phyloP scores from a whole-genome alignment of 2,888 invertebrate genomes.

The Mesorhabditis belari region DNA sequence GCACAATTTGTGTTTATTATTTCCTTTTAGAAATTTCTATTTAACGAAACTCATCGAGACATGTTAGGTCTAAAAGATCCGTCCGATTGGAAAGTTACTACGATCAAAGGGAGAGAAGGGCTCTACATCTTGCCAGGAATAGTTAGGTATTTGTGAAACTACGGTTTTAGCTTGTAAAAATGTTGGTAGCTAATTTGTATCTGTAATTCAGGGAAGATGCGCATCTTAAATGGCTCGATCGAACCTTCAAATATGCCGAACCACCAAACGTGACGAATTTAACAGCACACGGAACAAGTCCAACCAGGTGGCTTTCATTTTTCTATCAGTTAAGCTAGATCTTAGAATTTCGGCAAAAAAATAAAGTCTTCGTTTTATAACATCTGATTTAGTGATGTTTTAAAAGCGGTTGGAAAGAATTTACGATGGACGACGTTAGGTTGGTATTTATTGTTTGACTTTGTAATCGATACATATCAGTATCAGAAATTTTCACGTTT shows the following conservation, averaged over 20 bases:
- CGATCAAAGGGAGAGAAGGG: constrained; percentile 27
- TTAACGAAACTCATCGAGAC: neutral
- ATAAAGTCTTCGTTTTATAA: neutral
- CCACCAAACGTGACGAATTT: constrained; percentile 56
- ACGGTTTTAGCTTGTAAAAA: neutral
- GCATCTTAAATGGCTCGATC: constrained; percentile 53
- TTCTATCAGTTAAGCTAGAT: neutral
- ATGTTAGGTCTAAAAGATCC: constrained; percentile 14
- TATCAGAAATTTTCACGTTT: no score
- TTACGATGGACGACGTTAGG: constrained; percentile 87
- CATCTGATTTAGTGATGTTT: constrained; percentile 13
- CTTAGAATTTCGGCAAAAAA: neutral
- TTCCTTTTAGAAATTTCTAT: neutral
- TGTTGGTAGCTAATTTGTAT: no score
- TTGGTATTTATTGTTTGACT: no score
- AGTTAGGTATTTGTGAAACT: constrained; percentile 5
- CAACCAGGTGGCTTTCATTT: constrained; percentile 6
- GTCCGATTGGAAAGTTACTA: constrained; percentile 28
- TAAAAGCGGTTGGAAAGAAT: constrained; percentile 53
- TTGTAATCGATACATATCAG: no score
- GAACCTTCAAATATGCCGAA: constrained; percentile 54
- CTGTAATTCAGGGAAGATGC: constrained; percentile 43
- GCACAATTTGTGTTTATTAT: neutral
- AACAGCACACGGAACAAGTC: constrained; percentile 48
- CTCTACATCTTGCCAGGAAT: constrained; percentile 35